Percentiles rank a stretch among this genome's conserved stretches.
Conservation (phyloP, 2,888 invertebrate species). For the Drosophila recens region DNA sequence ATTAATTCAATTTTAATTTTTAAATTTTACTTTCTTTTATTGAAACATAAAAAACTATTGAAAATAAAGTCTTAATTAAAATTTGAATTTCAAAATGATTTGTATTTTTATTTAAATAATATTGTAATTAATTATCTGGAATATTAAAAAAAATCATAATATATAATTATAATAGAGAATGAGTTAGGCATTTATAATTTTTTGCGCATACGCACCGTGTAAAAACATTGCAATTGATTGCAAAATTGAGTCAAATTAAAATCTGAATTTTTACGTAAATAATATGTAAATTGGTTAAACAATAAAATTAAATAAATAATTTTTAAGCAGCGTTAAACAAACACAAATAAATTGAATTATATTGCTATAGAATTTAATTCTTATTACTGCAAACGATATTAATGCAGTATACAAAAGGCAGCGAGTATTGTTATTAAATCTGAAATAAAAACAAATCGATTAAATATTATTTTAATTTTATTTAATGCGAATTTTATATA, state of each 20-base stretch:
- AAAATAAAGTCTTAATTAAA: too few relatives aligned
- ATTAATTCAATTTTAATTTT: too few relatives aligned
- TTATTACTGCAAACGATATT: background rate
- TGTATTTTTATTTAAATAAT: too few relatives aligned
- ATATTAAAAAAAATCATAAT: background rate
- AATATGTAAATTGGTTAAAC: background rate
- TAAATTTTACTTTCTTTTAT: too few relatives aligned
- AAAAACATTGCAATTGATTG: background rate
- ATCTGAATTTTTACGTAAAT: background rate
- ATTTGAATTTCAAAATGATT: too few relatives aligned
- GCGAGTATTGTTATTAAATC: background rate
- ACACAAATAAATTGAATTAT: background rate
- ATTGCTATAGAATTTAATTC: background rate
- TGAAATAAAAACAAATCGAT: background rate
- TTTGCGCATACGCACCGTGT: background rate
- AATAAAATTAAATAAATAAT: too few relatives aligned
- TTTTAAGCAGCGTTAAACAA: background rate
- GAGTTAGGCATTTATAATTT: background rate
- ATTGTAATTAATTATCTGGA: too few relatives aligned
- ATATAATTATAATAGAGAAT: background rate
- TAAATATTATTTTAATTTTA: background rate
- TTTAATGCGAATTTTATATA: slow-evolving; percentile 4
- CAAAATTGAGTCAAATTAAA: background rate
- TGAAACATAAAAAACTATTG: too few relatives aligned
- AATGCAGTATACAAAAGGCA: background rate